These are phyloP conservation scores for Caenorhabditis briggsae DNA, from an alignment of 1,140 invertebrate species.

Conservation along the genomic window DNA sequence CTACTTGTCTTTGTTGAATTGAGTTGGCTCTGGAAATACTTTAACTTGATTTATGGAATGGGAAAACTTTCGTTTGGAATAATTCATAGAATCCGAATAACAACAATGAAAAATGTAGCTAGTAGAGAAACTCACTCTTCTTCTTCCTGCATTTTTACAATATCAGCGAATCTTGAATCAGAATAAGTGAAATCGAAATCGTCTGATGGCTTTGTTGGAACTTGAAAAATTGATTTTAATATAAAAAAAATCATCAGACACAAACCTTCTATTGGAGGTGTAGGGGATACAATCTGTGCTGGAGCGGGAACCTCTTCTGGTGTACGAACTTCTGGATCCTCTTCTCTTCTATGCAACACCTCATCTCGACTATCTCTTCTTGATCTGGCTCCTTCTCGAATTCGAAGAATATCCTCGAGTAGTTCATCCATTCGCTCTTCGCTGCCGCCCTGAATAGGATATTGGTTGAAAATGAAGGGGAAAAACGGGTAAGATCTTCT, in stretches of 20 bases:
- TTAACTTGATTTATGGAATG: too few relatives aligned
- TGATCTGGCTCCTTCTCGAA: constrained; percentile 59
- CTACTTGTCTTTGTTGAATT: constrained; percentile 5
- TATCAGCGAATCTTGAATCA: constrained; percentile 53
- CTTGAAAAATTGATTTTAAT: not conserved
- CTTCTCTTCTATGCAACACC: constrained; percentile 31
- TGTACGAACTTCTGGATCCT: constrained; percentile 37
- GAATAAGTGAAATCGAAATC: constrained; percentile 60
- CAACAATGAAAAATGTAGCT: not conserved
- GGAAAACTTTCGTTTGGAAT: too few relatives aligned
- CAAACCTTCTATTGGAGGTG: not conserved
- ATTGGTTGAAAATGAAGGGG: constrained; percentile 42
- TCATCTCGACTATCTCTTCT: constrained; percentile 55
- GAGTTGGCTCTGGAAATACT: constrained; percentile 1
- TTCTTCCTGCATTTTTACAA: constrained; percentile 52
- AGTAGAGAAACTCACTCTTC: constrained; percentile 37
- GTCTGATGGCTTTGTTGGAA: not conserved
- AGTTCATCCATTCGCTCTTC: constrained; percentile 47
- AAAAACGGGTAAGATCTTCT: not conserved
- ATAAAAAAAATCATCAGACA: not conserved
- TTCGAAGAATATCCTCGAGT: constrained; percentile 50
- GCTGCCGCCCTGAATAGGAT: constrained; percentile 42
- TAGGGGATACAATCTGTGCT: not conserved
- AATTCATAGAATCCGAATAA: too few relatives aligned
- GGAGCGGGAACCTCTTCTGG: constrained; percentile 16